Conservation (phyloP, 2,797 vertebrate species). For the Chelon labrosus region DNA sequence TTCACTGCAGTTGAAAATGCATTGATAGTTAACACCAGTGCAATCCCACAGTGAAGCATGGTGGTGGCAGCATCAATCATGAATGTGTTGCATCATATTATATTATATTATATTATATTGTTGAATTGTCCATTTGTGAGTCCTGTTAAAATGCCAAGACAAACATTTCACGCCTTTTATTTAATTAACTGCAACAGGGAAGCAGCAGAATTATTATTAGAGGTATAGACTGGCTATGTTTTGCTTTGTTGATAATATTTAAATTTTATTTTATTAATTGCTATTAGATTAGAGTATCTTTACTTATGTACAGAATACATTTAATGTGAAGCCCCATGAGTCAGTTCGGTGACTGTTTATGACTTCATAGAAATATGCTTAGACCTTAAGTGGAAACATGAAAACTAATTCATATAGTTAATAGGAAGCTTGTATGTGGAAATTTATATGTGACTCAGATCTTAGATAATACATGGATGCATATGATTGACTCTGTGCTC, state of each 20-base stretch:
- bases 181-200: too few relatives aligned
- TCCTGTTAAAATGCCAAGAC: too few relatives aligned
- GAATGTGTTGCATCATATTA: too few relatives aligned
- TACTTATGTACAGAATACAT: neutral
- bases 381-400: slow-evolving; percentile 2
- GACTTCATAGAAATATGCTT: neutral
- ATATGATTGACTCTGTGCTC: slow-evolving; percentile 13
- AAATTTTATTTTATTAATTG: neutral
- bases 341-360: neutral
- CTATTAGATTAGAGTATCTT: neutral
- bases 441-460: slow-evolving; percentile 5
- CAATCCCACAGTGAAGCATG: neutral
- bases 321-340: neutral
- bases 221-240: neutral
- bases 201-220: too few relatives aligned
- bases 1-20: too few relatives aligned
- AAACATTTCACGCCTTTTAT: too few relatives aligned
- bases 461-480: neutral
- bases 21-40: slow-evolving; percentile 5
- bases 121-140: too few relatives aligned
- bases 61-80: neutral
- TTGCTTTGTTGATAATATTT: neutral
- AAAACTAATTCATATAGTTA: slow-evolving; percentile 19
- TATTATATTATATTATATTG: too few relatives aligned
- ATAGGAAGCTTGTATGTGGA: slow-evolving; percentile 14